Percentiles rank a stretch among this genome's conserved stretches.
These are phyloP conservation scores for Acanthococcus lagerstroemiae DNA, from an alignment of 2,888 invertebrate genomes.

Conservation along the genomic window DNA sequence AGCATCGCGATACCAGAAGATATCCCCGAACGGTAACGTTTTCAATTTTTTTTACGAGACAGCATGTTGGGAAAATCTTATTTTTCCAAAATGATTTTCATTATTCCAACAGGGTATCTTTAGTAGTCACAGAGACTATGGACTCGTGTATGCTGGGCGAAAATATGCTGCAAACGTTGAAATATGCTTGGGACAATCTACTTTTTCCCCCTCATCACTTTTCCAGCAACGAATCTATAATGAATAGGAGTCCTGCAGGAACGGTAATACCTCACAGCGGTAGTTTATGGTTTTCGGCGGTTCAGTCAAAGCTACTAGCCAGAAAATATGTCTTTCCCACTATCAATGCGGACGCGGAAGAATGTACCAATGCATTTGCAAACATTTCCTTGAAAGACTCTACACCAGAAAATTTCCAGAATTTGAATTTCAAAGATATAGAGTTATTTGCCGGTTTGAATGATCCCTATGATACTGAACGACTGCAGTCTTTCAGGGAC, in stretches of 20 bases:
- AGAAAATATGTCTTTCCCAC: slow-evolving; percentile 18
- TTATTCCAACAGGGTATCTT: slow-evolving; percentile 43
- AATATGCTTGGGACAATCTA: slow-evolving; percentile 58
- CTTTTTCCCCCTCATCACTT: slow-evolving; percentile 40
- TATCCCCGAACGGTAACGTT: slow-evolving; percentile 45
- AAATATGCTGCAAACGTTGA: slow-evolving; percentile 53
- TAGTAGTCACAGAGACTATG: slow-evolving; percentile 67
- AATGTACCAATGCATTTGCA: slow-evolving; percentile 7
- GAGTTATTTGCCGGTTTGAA: slow-evolving; percentile 41
- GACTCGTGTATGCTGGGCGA: slow-evolving; percentile 73
- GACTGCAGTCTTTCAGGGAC: slow-evolving; percentile 48
- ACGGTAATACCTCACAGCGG: slow-evolving; percentile 27
- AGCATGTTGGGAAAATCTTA: background rate
- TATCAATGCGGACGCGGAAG: background rate
- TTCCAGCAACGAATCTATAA: background rate
- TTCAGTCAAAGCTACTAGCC: slow-evolving; percentile 17
- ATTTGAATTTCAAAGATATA: slow-evolving; percentile 38
- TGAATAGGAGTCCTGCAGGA: slow-evolving; percentile 1
- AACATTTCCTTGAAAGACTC: slow-evolving; percentile 10
- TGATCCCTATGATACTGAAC: slow-evolving; percentile 61
- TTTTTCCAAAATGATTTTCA: background rate
- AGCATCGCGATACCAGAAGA: slow-evolving; percentile 47
- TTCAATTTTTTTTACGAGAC: background rate
- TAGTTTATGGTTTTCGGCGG: slow-evolving; percentile 20
- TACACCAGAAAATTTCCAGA: slow-evolving; percentile 9